Conservation (phyloP, 53 echinoderm and acorn worm genomes). For the Crossaster papposus region DNA sequence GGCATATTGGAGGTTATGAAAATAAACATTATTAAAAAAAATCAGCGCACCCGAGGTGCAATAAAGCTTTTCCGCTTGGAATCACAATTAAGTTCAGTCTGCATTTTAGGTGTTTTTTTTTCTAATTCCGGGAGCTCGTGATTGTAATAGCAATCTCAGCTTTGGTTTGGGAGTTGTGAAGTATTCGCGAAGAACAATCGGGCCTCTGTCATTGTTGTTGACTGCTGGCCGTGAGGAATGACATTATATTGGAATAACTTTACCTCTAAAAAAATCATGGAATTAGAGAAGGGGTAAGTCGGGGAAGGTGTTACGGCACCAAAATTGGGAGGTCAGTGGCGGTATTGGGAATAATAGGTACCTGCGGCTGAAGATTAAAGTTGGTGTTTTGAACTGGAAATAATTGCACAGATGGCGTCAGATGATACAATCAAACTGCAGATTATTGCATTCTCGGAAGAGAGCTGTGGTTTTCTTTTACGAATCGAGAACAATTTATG, state of each 20-base stretch:
- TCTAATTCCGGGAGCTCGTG: background rate
- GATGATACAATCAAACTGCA: background rate
- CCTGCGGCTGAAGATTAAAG: constrained; percentile 15
- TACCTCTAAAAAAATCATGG: constrained; percentile 6
- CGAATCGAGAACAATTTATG: background rate
- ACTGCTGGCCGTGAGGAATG: constrained; percentile 7
- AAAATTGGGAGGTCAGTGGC: constrained; percentile 16
- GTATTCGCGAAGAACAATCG: background rate
- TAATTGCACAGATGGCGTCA: background rate
- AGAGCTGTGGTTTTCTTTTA: background rate
- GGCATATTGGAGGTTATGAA: constrained; percentile 46
- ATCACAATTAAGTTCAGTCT: constrained; percentile 18
- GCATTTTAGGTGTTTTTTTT: constrained; percentile 39
- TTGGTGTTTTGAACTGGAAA: background rate
- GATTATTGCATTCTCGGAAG: background rate
- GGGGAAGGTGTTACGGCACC: background rate
- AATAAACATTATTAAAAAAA: constrained; percentile 47
- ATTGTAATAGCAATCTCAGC: background rate
- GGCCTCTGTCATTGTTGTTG: background rate
- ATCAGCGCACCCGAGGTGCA: constrained; percentile 31
- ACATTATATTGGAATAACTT: constrained; percentile 27
- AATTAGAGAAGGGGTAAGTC: background rate
- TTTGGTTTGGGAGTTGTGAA: too few species aligned
- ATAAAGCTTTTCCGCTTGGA: constrained; percentile 31
- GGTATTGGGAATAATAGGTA: constrained; percentile 32